A percentile compares a stretch with the other conserved stretches of the same genome.
These are phyloP conservation scores for Cerastis rubricosa DNA, from an alignment of 2,888 invertebrate genomes.

Conservation along the genomic window DNA sequence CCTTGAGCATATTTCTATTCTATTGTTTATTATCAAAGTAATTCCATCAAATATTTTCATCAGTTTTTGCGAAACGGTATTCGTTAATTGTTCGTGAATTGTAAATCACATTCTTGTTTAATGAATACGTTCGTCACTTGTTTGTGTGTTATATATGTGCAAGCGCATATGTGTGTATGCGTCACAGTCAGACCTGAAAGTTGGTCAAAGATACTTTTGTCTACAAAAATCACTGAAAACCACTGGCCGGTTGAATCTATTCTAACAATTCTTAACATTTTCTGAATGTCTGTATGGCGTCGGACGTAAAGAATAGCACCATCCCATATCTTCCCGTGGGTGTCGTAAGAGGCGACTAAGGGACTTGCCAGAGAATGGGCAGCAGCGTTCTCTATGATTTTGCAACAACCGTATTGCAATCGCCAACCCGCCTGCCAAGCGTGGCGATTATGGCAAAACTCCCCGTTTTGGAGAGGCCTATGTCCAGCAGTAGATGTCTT, in stretches of 20 bases:
- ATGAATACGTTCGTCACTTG: constrained; percentile 71
- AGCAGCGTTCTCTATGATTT: no score
- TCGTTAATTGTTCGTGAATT: constrained; percentile 68
- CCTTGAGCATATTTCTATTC: constrained; percentile 33
- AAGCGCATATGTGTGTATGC: constrained; percentile 31
- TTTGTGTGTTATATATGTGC: constrained; percentile 54
- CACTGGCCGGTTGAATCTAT: neutral
- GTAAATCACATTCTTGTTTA: constrained; percentile 78
- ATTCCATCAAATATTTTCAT: constrained; percentile 62
- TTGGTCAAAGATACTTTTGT: neutral
- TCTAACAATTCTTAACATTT: neutral
- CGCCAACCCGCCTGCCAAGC: no score
- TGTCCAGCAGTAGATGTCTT: no score
- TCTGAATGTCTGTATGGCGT: no score
- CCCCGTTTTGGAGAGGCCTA: no score
- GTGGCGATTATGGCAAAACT: no score
- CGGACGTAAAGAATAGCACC: no score
- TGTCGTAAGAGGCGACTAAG: no score
- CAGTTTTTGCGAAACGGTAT: constrained; percentile 71
- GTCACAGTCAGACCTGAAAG: neutral
- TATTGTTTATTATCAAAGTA: constrained; percentile 46
- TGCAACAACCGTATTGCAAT: no score
- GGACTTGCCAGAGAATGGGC: no score
- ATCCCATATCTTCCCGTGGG: no score
- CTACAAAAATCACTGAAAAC: neutral